Evolutionary conservation across 2,888 invertebrate genomes (phyloP).

Genomic region (Phortica okadai): DNA sequence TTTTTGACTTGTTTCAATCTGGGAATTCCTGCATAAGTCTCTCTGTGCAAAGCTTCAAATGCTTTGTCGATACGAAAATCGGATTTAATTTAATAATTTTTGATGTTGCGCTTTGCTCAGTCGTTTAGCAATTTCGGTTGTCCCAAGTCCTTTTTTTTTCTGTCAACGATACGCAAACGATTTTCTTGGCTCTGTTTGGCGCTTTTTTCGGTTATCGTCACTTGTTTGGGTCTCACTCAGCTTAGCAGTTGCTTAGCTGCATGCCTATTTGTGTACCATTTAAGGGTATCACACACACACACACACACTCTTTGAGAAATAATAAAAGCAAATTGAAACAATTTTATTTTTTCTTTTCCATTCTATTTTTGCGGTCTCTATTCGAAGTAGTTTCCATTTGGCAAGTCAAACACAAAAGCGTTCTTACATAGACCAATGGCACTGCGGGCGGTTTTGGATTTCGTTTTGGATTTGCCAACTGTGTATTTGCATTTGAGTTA

Average conservation of each 20-base stretch:
- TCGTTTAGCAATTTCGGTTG: not conserved
- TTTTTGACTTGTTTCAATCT: slow-evolving; percentile 16
- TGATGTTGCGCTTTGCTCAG: slow-evolving; percentile 11
- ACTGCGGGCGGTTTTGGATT: not conserved
- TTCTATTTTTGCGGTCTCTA: not conserved
- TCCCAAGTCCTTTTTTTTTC: slow-evolving; percentile 20
- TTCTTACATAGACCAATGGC: not conserved
- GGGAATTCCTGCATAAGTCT: not conserved
- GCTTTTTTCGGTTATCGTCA: not conserved
- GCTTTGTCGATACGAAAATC: slow-evolving; percentile 44
- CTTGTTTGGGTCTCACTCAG: not conserved
- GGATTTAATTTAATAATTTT: slow-evolving; percentile 53
- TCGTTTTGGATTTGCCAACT: not conserved
- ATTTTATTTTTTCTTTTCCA: not conserved
- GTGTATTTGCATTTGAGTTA: slow-evolving; percentile 25
- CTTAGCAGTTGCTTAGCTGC: not conserved
- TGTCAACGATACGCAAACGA: not conserved
- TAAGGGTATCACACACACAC: not conserved
- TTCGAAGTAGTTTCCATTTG: too few species aligned
- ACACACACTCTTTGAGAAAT: not conserved
- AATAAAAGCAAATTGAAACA: not conserved
- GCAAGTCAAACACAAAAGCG: not conserved
- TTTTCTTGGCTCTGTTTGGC: slow-evolving; percentile 19
- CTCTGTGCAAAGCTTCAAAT: not conserved
- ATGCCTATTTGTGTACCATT: not conserved